Base-by-base conservation (phyloP, 2,113 vertebrate species). In the Entomyzon cyanotis region DNA sequence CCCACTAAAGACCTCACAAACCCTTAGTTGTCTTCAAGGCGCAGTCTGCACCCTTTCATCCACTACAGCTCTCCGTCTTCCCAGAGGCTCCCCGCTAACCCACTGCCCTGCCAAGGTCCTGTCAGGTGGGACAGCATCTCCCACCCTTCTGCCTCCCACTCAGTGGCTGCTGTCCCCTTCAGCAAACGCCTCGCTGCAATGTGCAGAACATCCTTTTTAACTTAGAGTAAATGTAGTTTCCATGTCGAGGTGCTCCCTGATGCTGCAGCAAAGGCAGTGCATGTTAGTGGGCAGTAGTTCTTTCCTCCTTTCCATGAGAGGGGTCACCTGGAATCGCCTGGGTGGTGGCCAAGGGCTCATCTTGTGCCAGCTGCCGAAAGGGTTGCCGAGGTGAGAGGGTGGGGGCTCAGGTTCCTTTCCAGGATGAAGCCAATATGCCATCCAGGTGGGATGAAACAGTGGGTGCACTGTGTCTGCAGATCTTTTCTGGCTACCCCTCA, bases 181-280 rank as follows among this genome's bases (percentile, higher is more conserved):
- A 5, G 44, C 1, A 8, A 87, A 86, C 2, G 1, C 67, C 71
- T 86, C 2, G 0, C 74, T 2, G 42, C 81, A 65, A 65, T 1
- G 0, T 16, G 67, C 90, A 70, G 44, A 81, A 95, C 93, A 95
- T 94, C 87, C 70, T 90, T 96, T 95, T 94, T 50, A 92, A 93
- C 95, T 96, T 96, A 90, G 89, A 86, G 89, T 60, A 95, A 96
- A 96, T 96, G 94, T 81, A 92, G 60, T 96, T 95, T 96, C 90
- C 42, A 0, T 91, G 93, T 95, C 2, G 9, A 95, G 87, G 33
- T 11, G 52, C 83, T 96, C 64, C 41, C 71, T 81, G 56, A 44
- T 49, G 82, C 86, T 77, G 79, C 76, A 50, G 87, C 41, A 60
- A 41, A 70, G 31, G 75, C 58, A 0, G 3, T 4, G 18, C 4